Evolutionary conservation across 2,113 vertebrate genomes (phyloP).

Genomic region (Cephalopterus ornatus): DNA sequence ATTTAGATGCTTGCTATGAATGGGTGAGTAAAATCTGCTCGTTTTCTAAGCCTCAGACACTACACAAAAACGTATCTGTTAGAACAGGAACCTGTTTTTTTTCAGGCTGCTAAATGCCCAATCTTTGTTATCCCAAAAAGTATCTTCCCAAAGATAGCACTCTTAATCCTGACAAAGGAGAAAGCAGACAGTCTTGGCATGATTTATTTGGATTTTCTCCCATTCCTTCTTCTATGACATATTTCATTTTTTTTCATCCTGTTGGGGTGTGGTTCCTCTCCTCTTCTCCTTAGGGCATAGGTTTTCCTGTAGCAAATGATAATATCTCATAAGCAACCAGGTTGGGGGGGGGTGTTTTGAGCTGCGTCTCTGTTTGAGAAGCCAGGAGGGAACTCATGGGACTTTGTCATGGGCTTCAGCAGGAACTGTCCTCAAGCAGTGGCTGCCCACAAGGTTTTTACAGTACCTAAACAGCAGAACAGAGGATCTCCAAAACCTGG

Average conservation of each 20-base stretch:
- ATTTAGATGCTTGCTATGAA: conserved; percentile 65
- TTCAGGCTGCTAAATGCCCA: conserved; percentile 62
- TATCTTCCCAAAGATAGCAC: conserved; percentile 31
- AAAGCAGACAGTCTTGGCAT: conserved; percentile 27
- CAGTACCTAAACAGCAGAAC: neutral
- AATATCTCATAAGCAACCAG: neutral
- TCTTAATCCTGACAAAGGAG: conserved; percentile 46
- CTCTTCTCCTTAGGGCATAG: neutral
- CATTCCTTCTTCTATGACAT: neutral
- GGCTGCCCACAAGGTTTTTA: neutral
- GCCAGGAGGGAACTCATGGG: neutral
- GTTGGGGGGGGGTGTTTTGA: neutral
- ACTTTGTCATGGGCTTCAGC: neutral
- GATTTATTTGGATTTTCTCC: conserved; percentile 49
- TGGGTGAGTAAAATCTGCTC: conserved; percentile 59
- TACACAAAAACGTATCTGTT: conserved; percentile 67
- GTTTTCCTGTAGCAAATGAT: neutral
- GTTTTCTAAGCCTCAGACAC: conserved; percentile 60
- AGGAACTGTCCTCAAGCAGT: neutral
- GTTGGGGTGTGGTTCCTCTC: neutral
- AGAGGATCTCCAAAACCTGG: neutral
- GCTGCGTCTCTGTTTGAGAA: conserved; percentile 45
- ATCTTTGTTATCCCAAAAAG: conserved; percentile 58
- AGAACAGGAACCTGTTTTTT: conserved; percentile 64
- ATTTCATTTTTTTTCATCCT: neutral